Conservation (phyloP, 30 jellyfish, hydroid and myxozoan species). For the Hydractinia echinata region DNA sequence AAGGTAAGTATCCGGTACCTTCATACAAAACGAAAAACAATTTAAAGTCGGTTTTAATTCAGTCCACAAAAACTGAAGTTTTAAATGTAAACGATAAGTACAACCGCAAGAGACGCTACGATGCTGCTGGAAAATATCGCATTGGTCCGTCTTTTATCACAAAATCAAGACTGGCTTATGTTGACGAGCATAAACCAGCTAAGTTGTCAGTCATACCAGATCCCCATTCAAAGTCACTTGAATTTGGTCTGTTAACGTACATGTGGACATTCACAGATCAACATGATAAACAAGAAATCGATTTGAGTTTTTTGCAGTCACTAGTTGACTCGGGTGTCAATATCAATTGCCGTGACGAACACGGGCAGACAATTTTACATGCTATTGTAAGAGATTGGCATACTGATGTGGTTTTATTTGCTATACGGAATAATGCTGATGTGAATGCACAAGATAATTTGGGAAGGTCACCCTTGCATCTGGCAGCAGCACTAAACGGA, state of each 20-base stretch:
- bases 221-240: slow-evolving; percentile 21
- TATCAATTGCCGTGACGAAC: slow-evolving; percentile 30
- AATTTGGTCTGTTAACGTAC: slow-evolving; percentile 38
- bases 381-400: slow-evolving; percentile 51
- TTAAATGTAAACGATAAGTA: slow-evolving; percentile 4
- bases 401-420: slow-evolving; percentile 35
- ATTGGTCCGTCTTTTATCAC: slow-evolving; percentile 39
- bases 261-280: slow-evolving; percentile 44
- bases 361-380: slow-evolving; percentile 35
- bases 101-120: slow-evolving; percentile 33
- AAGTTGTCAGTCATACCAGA: slow-evolving; percentile 31
- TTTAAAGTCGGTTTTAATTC: neutral
- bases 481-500: slow-evolving; percentile 38
- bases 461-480: slow-evolving; percentile 41
- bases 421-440: slow-evolving; percentile 35
- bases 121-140: slow-evolving; percentile 39
- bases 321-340: slow-evolving; percentile 37
- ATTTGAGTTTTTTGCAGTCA: slow-evolving; percentile 32
- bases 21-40: slow-evolving; percentile 4
- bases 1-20: neutral
- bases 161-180: slow-evolving; percentile 27
- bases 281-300: slow-evolving; percentile 42
- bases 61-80: slow-evolving; percentile 9
- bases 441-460: slow-evolving; percentile 32
- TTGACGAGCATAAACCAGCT: slow-evolving; percentile 41